Evolutionary conservation across 2,888 invertebrate genomes (phyloP).

Genomic region (Caenorhabditis angaria): DNA sequence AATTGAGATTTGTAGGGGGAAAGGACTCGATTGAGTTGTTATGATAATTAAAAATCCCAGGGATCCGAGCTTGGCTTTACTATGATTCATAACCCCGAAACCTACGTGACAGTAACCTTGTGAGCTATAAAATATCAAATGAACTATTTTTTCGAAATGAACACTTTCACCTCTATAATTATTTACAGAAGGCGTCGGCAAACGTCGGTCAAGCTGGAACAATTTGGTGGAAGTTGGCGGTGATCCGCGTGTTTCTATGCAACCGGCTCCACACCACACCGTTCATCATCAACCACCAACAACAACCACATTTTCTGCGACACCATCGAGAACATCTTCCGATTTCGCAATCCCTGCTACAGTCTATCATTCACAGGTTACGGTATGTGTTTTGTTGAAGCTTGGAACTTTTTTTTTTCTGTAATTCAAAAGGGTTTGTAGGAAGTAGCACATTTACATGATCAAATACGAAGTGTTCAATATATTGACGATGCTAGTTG

Average conservation of each 20-base stretch:
- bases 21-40: too few relatives aligned
- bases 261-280: conserved; percentile 8
- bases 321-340: conserved; percentile 25
- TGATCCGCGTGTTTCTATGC: conserved; percentile 23
- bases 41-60: background rate
- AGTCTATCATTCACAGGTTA: conserved; percentile 29
- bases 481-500: conserved; percentile 42
- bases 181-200: conserved; percentile 37
- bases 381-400: conserved; percentile 17
- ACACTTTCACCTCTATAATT: background rate
- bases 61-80: too few relatives aligned
- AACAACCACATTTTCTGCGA: conserved; percentile 25
- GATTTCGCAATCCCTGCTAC: conserved; percentile 16
- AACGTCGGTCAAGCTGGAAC: conserved; percentile 60
- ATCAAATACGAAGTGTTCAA: conserved; percentile 20
- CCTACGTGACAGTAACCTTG: too few relatives aligned
- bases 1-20: background rate
- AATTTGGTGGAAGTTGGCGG: conserved; percentile 51
- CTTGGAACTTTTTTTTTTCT: background rate
- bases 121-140: too few relatives aligned
- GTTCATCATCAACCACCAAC: conserved; percentile 18
- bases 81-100: too few relatives aligned
- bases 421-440: conserved; percentile 10
- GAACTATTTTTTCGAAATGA: background rate
- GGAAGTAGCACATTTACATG: conserved; percentile 30